These are phyloP conservation scores for Threskiornis aethiopicus DNA, from an alignment of 2,797 vertebrate species.

Conservation along the genomic window DNA sequence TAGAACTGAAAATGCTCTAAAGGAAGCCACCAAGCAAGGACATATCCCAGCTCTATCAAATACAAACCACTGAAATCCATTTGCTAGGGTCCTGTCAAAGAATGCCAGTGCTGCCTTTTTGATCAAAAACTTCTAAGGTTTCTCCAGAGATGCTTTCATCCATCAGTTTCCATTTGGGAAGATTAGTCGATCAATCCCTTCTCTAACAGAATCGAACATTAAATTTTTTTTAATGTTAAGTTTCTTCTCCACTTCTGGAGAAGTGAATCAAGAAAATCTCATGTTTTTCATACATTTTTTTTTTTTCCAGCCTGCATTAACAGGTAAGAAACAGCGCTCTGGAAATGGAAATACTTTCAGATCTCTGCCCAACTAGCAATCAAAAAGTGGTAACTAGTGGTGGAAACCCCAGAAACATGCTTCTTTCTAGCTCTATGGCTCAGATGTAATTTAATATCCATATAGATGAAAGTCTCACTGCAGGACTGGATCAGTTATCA, in stretches of 20 bases:
- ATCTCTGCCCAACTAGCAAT: background rate
- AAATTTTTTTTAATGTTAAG: background rate
- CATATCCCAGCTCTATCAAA: background rate
- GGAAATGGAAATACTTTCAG: background rate
- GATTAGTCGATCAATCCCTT: background rate
- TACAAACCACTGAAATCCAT: background rate
- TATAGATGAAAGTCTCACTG: background rate
- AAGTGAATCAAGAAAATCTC: background rate
- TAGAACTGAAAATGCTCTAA: background rate
- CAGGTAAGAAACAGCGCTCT: background rate
- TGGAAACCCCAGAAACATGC: background rate
- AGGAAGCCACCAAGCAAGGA: background rate
- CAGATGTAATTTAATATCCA: background rate
- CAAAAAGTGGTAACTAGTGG: background rate
- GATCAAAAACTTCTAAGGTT: background rate
- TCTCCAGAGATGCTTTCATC: background rate
- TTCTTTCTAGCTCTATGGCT: background rate
- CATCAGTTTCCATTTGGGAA: background rate
- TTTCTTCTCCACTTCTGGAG: background rate
- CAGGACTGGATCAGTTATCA: background rate
- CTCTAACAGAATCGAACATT: background rate
- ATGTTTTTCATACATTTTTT: background rate
- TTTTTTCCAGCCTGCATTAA: background rate
- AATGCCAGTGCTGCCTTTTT: background rate
- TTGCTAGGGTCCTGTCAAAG: background rate